These are phyloP conservation scores for Chironomus striatipennis DNA, from an alignment of 1,140 invertebrate species.

Conservation along the genomic window DNA sequence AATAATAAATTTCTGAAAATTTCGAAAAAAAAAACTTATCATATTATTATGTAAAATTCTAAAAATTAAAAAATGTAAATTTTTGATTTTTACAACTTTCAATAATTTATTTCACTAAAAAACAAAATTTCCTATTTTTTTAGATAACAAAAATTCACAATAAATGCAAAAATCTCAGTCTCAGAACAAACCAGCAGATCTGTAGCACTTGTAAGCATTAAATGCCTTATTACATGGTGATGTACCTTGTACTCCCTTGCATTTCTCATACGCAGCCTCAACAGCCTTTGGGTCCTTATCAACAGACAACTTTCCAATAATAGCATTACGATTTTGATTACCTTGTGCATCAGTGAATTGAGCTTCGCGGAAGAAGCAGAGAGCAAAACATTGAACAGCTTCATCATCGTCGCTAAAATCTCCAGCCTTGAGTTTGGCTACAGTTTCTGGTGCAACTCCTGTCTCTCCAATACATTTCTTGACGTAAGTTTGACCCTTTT, in stretches of 20 bases:
- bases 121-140: background rate
- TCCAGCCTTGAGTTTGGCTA: background rate
- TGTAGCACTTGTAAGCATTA: slow-evolving; percentile 6
- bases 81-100: too few species aligned
- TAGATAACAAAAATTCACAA: background rate
- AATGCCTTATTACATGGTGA: background rate
- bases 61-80: too few species aligned
- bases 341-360: background rate
- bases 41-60: too few species aligned
- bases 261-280: background rate
- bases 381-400: background rate
- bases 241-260: background rate
- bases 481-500: background rate
- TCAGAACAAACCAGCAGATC: background rate
- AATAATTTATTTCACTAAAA: too few species aligned
- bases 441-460: background rate
- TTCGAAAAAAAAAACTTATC: too few species aligned
- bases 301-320: background rate
- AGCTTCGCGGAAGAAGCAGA: slow-evolving; percentile 16
- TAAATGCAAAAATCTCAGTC: background rate
- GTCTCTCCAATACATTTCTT: slow-evolving; percentile 4
- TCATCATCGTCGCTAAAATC: slow-evolving; percentile 6
- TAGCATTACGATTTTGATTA: background rate
- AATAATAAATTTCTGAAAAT: too few species aligned
- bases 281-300: background rate